Evolutionary conservation across 2,888 invertebrate species (phyloP).

Genomic region (Pseudolycoriella hygida): DNA sequence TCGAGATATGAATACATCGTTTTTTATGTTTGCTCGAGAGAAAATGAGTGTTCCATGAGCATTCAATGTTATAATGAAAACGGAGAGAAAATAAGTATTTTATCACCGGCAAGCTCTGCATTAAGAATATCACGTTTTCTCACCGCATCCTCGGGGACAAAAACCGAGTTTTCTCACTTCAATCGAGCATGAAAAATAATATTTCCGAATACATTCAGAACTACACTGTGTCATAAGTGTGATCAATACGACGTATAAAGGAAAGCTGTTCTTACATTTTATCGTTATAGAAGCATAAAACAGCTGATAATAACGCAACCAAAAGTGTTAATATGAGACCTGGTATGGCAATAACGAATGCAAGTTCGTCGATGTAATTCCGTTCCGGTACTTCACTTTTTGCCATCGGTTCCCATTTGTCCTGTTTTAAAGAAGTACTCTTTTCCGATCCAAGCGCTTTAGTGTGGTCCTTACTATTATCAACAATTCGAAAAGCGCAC

Average conservation of each 20-base stretch:
- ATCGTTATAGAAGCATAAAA: constrained; percentile 59
- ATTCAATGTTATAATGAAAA: too few relatives aligned
- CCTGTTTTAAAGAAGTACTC: constrained; percentile 21
- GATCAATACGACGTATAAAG: not conserved
- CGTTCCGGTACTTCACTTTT: constrained; percentile 43
- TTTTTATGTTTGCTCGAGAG: too few relatives aligned
- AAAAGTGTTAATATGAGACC: constrained; percentile 46
- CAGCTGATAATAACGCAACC: constrained; percentile 46
- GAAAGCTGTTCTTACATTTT: constrained; percentile 44
- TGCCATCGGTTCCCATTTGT: constrained; percentile 42
- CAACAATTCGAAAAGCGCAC: constrained; percentile 72
- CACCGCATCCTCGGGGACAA: too few relatives aligned
- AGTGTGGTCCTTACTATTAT: constrained; percentile 14
- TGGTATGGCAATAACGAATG: constrained; percentile 52
- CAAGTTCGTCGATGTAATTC: constrained; percentile 49
- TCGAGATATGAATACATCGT: too few relatives aligned
- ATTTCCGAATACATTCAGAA: too few relatives aligned
- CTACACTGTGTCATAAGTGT: too few relatives aligned
- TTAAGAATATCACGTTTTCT: too few relatives aligned
- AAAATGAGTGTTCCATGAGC: too few relatives aligned
- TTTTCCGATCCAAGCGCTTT: constrained; percentile 19
- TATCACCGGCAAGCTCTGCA: too few relatives aligned
- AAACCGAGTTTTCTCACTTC: too few relatives aligned
- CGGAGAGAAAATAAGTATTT: too few relatives aligned
- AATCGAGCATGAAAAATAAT: too few relatives aligned